These are phyloP conservation scores for Eufriesea mexicana DNA, from an alignment of 1,140 invertebrate species.

Conservation along the genomic window DNA sequence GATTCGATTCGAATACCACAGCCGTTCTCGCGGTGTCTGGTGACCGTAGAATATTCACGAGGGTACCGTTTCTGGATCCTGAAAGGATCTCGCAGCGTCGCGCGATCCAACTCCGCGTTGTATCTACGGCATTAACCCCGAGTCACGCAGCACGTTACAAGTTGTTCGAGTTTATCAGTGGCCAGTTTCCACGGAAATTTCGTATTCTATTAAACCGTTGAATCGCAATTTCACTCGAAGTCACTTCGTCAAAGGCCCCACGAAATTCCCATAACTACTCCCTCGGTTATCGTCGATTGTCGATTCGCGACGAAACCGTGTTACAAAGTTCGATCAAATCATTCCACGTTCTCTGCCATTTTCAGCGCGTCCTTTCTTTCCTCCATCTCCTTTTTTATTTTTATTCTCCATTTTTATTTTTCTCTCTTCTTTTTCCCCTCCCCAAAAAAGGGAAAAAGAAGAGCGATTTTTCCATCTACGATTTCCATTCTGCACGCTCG, in stretches of 20 bases:
- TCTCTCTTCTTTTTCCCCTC: too few relatives aligned
- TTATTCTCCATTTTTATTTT: too few relatives aligned
- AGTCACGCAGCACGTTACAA: conserved; percentile 37
- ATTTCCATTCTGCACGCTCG: too few relatives aligned
- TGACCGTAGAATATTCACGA: conserved; percentile 36
- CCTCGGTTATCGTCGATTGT: not conserved
- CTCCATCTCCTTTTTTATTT: too few relatives aligned
- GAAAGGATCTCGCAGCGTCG: not conserved
- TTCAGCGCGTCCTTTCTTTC: too few relatives aligned
- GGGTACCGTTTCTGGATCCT: conserved; percentile 7
- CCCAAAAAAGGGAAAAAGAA: too few relatives aligned
- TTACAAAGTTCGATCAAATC: not conserved
- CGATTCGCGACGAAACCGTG: not conserved
- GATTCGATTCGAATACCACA: conserved; percentile 24
- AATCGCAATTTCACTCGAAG: not conserved
- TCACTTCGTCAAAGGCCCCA: not conserved
- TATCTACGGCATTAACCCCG: conserved; percentile 2
- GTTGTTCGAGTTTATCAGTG: conserved; percentile 28
- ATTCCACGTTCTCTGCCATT: not conserved
- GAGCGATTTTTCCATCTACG: too few relatives aligned
- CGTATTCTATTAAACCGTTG: conserved; percentile 21
- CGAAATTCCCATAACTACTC: not conserved
- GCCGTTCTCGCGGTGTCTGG: not conserved
- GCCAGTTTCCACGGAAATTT: conserved; percentile 16
- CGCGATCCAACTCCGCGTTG: not conserved